Conservation (phyloP, 2,888 invertebrate genomes). For the Yponomeuta malinellus region DNA sequence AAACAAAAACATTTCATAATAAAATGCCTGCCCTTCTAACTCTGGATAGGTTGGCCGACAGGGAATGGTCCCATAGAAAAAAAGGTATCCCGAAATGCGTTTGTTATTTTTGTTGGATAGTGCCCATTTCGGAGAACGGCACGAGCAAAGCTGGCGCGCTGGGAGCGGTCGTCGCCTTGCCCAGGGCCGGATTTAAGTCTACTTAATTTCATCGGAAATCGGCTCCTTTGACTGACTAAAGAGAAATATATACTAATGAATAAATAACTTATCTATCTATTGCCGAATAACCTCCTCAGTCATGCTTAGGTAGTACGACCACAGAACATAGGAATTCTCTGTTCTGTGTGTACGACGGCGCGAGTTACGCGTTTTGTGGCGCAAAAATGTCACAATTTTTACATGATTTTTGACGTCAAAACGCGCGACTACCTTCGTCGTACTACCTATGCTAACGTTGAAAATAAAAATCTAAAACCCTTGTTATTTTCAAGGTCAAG, state of each 20-base stretch:
- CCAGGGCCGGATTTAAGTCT: conserved; percentile 47
- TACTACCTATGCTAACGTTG: background rate
- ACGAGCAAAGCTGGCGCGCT: conserved; percentile 48
- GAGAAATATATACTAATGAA: too few relatives aligned
- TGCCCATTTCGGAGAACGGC: conserved; percentile 65
- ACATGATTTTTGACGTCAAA: too few relatives aligned
- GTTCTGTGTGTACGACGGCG: too few relatives aligned
- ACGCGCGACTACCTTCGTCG: too few relatives aligned
- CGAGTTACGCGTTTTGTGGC: too few relatives aligned
- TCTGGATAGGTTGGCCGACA: conserved; percentile 15
- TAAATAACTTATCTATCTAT: too few relatives aligned
- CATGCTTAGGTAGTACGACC: too few relatives aligned
- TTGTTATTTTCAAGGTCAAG: too few relatives aligned
- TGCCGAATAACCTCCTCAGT: too few relatives aligned
- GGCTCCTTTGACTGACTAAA: background rate
- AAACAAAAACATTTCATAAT: background rate
- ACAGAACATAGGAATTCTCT: too few relatives aligned
- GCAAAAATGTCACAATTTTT: too few relatives aligned
- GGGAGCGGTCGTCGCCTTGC: conserved; percentile 71
- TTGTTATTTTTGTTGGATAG: conserved; percentile 69
- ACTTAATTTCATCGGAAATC: background rate
- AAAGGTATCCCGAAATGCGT: conserved; percentile 65
- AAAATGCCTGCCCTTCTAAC: background rate
- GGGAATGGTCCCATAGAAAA: conserved; percentile 48
- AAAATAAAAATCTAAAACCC: background rate